Evolutionary conservation across 2,113 vertebrate species (phyloP), one percentile per base, ranked within the genome.

Genomic region (Balaenoptera acutorostrata): DNA sequence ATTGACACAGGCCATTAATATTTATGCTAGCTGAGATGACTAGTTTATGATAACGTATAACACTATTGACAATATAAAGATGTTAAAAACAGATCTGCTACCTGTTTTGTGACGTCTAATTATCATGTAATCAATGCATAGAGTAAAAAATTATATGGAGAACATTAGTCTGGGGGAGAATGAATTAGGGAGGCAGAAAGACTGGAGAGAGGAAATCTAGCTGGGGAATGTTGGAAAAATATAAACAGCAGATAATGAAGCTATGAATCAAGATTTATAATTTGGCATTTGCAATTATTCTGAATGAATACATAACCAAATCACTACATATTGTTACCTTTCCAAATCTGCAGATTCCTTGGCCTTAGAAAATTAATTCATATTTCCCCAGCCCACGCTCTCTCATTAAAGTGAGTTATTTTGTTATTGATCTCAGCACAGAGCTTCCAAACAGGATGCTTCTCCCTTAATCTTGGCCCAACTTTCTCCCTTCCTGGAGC

Each of bases 121-220:
- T 77, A 59, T 59, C 31, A 31, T 31, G 33, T 21, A 75, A 83
- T 93, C 64, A 82, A 83, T 33, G 59, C n/a, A 68, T n/a, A 61
- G 49, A 57, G 33, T 95, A 29, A 84, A 95, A 69, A 80, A 41
- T 57, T 57, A 7, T n/a, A 71, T 29, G 5, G 18, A 36, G 21
- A 55, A 86, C 36, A 61, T 49, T 66, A 44, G 39, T 81, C 84
- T 88, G 27, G 11, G 69, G 39, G 33, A 90, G 36, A 93, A 81
- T 49, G 8, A 87, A 93, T 84, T 21, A 63, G 63, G 77, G n/a
- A 66, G 23, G 33, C 31, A 87, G 68, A 87, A 18, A 78, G 41
- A 77, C 29, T 95, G 9, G 33, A 95, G 93, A 85, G 36, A 96
- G 77, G 23, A 95, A 78, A 68, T 93, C 91, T 55, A 82, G 61